phyloP scores from a whole-genome alignment of 2,113 vertebrate genomes.

The Osmerus eperlanus region DNA sequence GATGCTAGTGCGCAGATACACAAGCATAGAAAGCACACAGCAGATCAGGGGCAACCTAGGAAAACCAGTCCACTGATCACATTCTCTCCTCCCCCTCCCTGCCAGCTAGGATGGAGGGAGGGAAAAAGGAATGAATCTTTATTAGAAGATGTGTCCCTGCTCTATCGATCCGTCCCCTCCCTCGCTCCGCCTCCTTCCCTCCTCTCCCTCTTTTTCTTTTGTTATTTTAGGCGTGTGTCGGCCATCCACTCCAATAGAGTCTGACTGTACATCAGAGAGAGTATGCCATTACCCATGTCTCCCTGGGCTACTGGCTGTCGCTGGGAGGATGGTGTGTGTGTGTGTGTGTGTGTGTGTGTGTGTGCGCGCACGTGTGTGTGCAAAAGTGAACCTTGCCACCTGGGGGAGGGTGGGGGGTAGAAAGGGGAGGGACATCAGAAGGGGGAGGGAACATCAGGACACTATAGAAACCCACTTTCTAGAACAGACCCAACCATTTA shows the following conservation, averaged over 20 bases:
- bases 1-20: background rate
- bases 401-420: background rate
- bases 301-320: constrained; percentile 59
- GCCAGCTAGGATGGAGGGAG: constrained; percentile 54
- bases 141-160: constrained; percentile 74
- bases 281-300: constrained; percentile 65
- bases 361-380: too few relatives aligned
- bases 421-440: constrained; percentile 31
- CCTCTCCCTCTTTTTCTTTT: constrained; percentile 51
- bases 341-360: too few relatives aligned
- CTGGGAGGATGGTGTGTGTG: constrained; percentile 39
- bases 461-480: too few relatives aligned
- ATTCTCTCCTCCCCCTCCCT: constrained; percentile 59
- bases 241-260: constrained; percentile 70
- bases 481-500: too few relatives aligned
- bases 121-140: constrained; percentile 70
- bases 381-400: too few relatives aligned
- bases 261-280: constrained; percentile 68
- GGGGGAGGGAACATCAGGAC: too few relatives aligned
- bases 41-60: constrained; percentile 59
- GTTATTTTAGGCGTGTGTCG: constrained; percentile 73
- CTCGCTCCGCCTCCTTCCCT: constrained; percentile 17
- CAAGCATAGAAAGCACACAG: constrained; percentile 10
- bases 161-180: constrained; percentile 61
- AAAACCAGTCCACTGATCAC: constrained; percentile 69